Conservation (phyloP, 2,888 invertebrate species). For the Aphodius granarius region DNA sequence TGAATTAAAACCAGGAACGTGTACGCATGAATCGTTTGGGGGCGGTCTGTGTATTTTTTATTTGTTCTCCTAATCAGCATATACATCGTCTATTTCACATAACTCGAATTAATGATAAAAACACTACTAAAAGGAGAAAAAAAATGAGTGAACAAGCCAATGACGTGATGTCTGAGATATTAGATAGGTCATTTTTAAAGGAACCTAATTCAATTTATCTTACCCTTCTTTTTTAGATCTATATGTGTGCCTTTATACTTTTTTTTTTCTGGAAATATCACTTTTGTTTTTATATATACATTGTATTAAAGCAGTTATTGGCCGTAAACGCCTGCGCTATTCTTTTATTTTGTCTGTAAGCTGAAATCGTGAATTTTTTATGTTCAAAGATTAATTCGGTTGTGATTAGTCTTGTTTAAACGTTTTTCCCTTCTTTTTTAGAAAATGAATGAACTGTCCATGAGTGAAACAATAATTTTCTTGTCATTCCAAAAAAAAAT, state of each 20-base stretch:
- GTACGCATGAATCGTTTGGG: not conserved
- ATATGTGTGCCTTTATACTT: not conserved
- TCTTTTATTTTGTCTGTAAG: constrained; percentile 13
- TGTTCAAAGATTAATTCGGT: constrained; percentile 20
- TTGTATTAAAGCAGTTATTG: not conserved
- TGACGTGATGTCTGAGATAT: constrained; percentile 48
- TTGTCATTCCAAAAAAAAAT: constrained; percentile 50
- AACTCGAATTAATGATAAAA: constrained; percentile 27
- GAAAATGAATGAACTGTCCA: constrained; percentile 38
- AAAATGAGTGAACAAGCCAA: constrained; percentile 39
- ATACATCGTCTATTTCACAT: not conserved
- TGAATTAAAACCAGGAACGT: not conserved
- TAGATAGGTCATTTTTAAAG: constrained; percentile 46
- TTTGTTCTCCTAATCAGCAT: not conserved
- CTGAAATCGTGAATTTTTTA: constrained; percentile 18
- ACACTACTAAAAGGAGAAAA: constrained; percentile 21
- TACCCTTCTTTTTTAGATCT: not conserved
- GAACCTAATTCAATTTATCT: not conserved
- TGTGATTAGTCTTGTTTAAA: constrained; percentile 17
- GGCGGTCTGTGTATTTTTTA: constrained; percentile 2
- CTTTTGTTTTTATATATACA: constrained; percentile 4
- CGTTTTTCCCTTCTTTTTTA: constrained; percentile 23
- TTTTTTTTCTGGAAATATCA: constrained; percentile 8
- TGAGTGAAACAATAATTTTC: constrained; percentile 49
- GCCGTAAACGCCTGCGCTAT: not conserved